Base-by-base conservation (phyloP, 2,797 vertebrate species). In the Melanotaenia maccullochi region DNA sequence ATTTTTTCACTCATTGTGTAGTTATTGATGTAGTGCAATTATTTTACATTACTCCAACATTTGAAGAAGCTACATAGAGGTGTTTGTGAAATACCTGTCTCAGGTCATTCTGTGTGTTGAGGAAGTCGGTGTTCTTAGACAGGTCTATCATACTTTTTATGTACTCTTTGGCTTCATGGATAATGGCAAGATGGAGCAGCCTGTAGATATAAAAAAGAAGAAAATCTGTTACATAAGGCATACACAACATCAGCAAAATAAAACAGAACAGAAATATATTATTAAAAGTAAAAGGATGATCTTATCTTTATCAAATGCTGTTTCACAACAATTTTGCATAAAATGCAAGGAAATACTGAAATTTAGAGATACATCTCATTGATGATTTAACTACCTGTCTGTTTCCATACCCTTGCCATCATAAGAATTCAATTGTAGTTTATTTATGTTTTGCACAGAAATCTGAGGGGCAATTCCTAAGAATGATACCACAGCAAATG, bases 131-230 rank as follows among this genome's bases (percentile, higher is more conserved):
- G 59, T 94, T 93, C 44, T 90, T 90, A 24, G 95, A 94, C 68
- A 94, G 90, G 16, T 94, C 91, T n/a, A 99, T 94, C 84, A 97
- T 96, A 36, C 94, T 92, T 66, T 86, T 73, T 47, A 96, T 95
- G 79, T 95, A 89, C 16, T 95, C 91, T 78, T 95, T 96, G 60
- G 96, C 96, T 73, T 97, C 96, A 0, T 99, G 97, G 89, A 99
- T 99, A 63, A 99, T 94, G 4, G 97, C 96, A 79, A 99, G 90
- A 84, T 99, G 97, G 66, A 99, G 96, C 83, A 97, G 93, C 88
- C 98, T 99, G 81, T 1, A 64, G 1, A 78, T 6, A 70, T 3
- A 65, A 60, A 49, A 44, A 9, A 40, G 20, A 20, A 68, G 42
- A 75, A 24, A 35, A 25, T 16, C 2, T 49, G 60, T 87, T 81